Evolutionary conservation across 2,888 invertebrate species (phyloP), one percentile per base, ranked within the genome.

Genomic region (Dryobota labecula): DNA sequence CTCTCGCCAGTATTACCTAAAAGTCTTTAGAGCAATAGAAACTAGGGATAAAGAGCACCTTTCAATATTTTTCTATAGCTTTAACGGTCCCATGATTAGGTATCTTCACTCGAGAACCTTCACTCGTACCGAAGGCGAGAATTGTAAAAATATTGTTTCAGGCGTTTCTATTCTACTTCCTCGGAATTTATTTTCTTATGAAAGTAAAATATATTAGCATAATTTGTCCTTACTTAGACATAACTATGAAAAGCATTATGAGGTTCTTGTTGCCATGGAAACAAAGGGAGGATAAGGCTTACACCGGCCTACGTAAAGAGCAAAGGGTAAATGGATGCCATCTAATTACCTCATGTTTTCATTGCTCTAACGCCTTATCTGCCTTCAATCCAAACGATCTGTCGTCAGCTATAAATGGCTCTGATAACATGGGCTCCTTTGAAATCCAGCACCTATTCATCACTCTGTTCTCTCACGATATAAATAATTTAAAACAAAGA

Each of bases 401-500:
- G 70, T 74, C 75, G 72, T 76, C 76, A 73, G 70, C 71, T 76
- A 64, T 78, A 80, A 84, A 85, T 73, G 71, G 61, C 67, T 38
- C 53, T 71, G 71, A 75, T 84, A 83, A 68, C 74, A 62, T 64
- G 60, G 69, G 49, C 64, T 74, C 78, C 69, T 81, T 81, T 84
- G 73, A 84, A 70, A 77, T 76, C 63, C 71, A 67, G 57, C 58
- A 78, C 67, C 71, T 72, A 86, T 85, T 84, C 80, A 86, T 85
- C 85, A 80, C 72, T 70, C 63, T 62, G 80, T 78, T 80, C 76
- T 73, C 69, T 64, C 41, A 49, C 64, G 85, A 77, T 79, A 80
- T 87, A 88, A 87, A 87, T 87, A 84, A 87, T 87, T 84, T 86
- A 78, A 83, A 88, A 87, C 87, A 88, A 88, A 84, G 84, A 81